Evolutionary conservation across 2,797 vertebrate species (phyloP).

Genomic region (Craterocephalus amniculus): DNA sequence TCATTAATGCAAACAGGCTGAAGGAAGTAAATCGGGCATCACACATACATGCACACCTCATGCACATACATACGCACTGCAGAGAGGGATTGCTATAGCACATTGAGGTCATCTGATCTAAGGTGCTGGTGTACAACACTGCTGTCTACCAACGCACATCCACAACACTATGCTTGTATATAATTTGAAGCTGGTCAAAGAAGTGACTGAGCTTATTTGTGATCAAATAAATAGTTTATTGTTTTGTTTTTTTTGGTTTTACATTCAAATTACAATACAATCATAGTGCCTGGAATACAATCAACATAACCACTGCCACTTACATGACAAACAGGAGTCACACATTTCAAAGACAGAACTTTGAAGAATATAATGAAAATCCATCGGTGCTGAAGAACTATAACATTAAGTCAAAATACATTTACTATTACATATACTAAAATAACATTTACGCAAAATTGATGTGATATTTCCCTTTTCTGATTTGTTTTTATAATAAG

Average conservation of each 20-base stretch:
- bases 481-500: background rate
- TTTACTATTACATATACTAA: slow-evolving; percentile 28
- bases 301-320: slow-evolving; percentile 48
- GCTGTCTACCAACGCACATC: slow-evolving; percentile 43
- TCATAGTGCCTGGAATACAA: slow-evolving; percentile 83
- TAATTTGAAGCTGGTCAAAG: slow-evolving; percentile 80
- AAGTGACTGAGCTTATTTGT: slow-evolving; percentile 75
- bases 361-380: slow-evolving; percentile 23
- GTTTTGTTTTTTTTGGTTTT: slow-evolving; percentile 59
- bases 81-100: slow-evolving; percentile 19
- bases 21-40: slow-evolving; percentile 53
- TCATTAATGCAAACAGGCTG: slow-evolving; percentile 72
- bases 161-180: slow-evolving; percentile 83
- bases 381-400: slow-evolving; percentile 17
- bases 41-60: slow-evolving; percentile 14
- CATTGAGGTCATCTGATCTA: slow-evolving; percentile 24
- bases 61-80: slow-evolving; percentile 22
- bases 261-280: slow-evolving; percentile 86
- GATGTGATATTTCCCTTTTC: slow-evolving; percentile 10
- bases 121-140: slow-evolving; percentile 6
- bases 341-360: slow-evolving; percentile 54
- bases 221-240: slow-evolving; percentile 78
- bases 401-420: slow-evolving; percentile 34
- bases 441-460: slow-evolving; percentile 8
- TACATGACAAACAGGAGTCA: slow-evolving; percentile 57